Evolutionary conservation across 2,797 vertebrate genomes (phyloP).

Genomic region (Anolis apletophallus): DNA sequence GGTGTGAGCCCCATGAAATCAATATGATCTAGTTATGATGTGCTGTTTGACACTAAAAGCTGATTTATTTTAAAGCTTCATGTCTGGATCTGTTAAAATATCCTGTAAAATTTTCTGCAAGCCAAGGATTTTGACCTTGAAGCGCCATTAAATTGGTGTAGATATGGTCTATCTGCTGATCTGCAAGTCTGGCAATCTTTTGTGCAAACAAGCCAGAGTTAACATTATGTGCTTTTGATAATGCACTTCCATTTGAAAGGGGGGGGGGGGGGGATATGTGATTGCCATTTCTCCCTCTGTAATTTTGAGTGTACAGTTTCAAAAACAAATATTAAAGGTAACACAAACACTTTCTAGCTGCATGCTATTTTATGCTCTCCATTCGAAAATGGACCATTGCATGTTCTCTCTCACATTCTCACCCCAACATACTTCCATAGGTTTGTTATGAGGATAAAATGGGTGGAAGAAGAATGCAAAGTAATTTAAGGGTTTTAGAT

Average conservation of each 20-base stretch:
- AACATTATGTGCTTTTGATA: neutral
- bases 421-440: no score
- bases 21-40: no score
- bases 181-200: rapidly evolving
- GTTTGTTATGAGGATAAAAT: no score
- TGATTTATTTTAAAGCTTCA: neutral
- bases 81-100: conserved; percentile 24
- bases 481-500: no score
- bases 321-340: neutral
- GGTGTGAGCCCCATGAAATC: no score
- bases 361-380: no score
- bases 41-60: neutral
- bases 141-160: neutral
- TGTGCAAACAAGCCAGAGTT: neutral
- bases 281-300: conserved; percentile 12
- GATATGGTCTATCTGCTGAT: neutral
- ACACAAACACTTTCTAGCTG: neutral
- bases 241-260: rapidly evolving
- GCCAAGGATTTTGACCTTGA: conserved; percentile 25
- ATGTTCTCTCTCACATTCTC: no score
- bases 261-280: neutral
- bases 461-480: no score
- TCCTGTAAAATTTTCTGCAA: neutral
- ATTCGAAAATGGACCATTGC: no score
- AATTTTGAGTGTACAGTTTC: neutral